Evolutionary conservation across 2,888 invertebrate species (phyloP).

Genomic region (Limnephilus lunatus): DNA sequence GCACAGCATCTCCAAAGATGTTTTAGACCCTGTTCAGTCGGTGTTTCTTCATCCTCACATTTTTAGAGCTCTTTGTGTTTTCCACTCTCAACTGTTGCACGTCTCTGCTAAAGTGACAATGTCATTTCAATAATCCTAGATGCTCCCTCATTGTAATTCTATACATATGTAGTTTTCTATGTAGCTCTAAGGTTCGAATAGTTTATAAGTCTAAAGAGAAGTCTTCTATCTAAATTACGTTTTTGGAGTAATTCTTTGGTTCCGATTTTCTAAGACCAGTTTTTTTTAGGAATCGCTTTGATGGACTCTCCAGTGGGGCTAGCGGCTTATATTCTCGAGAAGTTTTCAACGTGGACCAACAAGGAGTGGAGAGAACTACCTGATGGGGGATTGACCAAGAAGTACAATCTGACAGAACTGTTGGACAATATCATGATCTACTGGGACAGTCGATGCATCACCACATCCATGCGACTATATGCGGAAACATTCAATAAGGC

Average conservation of each 20-base stretch:
- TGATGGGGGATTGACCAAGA: slow-evolving; percentile 80
- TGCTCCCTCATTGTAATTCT: too few relatives aligned
- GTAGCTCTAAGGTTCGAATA: too few relatives aligned
- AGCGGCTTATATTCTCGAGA: slow-evolving; percentile 85
- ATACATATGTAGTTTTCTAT: too few relatives aligned
- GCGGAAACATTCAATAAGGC: slow-evolving; percentile 45
- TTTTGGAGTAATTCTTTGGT: background rate
- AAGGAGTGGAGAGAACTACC: slow-evolving; percentile 71
- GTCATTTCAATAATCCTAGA: too few relatives aligned
- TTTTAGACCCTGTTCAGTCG: too few relatives aligned
- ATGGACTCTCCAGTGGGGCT: slow-evolving; percentile 83
- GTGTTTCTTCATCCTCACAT: too few relatives aligned
- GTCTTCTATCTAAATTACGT: background rate
- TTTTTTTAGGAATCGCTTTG: slow-evolving; percentile 77
- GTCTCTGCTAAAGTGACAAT: too few relatives aligned
- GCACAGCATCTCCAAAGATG: too few relatives aligned
- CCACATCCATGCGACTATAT: slow-evolving; percentile 84
- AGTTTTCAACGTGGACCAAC: slow-evolving; percentile 84
- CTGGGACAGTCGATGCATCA: slow-evolving; percentile 84
- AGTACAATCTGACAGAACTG: slow-evolving; percentile 80
- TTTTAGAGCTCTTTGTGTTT: too few relatives aligned
- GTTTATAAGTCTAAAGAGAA: background rate
- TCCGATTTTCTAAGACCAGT: background rate
- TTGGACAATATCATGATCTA: slow-evolving; percentile 90
- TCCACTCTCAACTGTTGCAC: too few relatives aligned